A percentile compares a stretch with the other conserved stretches of the same genome.
Evolutionary conservation across 2,113 vertebrate species (phyloP).

Genomic region (Anarhynchus alexandrinus): DNA sequence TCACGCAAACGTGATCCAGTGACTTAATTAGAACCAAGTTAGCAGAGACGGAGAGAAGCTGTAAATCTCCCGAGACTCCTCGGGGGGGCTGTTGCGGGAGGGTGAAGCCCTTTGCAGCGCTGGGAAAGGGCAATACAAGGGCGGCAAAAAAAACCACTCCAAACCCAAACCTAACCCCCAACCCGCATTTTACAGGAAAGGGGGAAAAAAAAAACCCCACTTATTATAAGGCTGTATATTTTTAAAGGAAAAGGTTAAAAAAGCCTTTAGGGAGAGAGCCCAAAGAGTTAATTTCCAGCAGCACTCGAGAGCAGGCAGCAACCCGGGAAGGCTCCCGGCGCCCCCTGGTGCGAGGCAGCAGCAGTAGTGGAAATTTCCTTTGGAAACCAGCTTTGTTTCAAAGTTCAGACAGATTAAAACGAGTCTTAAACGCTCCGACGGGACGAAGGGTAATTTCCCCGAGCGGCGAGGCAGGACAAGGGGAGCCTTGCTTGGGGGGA

Average conservation of each 20-base stretch:
- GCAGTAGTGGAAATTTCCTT: conserved; percentile 52
- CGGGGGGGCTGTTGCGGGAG: neutral
- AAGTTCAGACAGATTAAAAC: neutral
- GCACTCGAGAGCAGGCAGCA: neutral
- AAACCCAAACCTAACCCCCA: neutral
- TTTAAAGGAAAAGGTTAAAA: neutral
- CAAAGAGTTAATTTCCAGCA: conserved; percentile 9
- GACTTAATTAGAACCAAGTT: conserved; percentile 19
- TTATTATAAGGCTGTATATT: neutral
- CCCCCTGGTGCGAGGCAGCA: conserved; percentile 39
- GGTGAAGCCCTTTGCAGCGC: neutral
- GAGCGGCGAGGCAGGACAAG: no score
- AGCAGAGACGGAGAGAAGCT: neutral
- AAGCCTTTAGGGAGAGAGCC: neutral
- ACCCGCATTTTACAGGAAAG: neutral
- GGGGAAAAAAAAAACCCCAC: fast-evolving
- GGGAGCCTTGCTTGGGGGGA: neutral
- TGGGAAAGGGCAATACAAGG: neutral
- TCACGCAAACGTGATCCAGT: neutral
- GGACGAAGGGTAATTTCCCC: neutral
- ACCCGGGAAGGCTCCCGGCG: neutral
- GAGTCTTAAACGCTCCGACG: neutral
- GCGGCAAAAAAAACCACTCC: fast-evolving
- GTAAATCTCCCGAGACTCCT: neutral
- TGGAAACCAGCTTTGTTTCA: neutral